Conservation (phyloP, 2,113 vertebrate genomes). For the Conger conger region DNA sequence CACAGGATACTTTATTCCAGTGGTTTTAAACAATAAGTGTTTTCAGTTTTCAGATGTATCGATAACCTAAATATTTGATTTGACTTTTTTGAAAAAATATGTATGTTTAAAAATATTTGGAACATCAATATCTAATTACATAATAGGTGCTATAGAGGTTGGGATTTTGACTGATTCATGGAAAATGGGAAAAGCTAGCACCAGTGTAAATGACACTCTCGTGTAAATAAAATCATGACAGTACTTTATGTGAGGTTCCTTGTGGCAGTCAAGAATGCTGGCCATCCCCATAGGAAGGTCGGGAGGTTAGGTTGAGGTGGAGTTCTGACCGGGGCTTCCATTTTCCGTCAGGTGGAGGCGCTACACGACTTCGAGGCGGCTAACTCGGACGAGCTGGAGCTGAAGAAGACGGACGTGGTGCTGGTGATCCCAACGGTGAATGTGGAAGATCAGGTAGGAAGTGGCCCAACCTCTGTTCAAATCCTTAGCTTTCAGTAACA, state of each 20-base stretch:
- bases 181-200: background rate
- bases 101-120: background rate
- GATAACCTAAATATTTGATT: too few relatives aligned
- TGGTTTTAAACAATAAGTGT: too few relatives aligned
- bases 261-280: background rate
- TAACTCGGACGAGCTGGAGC: slow-evolving; percentile 87
- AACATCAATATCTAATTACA: background rate
- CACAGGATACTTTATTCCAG: too few relatives aligned
- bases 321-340: background rate
- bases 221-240: background rate
- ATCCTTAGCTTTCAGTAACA: background rate
- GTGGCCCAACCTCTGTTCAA: background rate
- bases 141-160: background rate
- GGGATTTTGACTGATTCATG: background rate
- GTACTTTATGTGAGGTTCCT: background rate
- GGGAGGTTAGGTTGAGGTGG: background rate
- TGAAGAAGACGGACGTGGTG: slow-evolving; percentile 86
- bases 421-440: slow-evolving; percentile 84
- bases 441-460: slow-evolving; percentile 86
- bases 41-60: too few relatives aligned
- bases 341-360: slow-evolving; percentile 78
- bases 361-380: slow-evolving; percentile 95
- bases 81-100: background rate
- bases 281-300: background rate
- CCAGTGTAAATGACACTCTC: too few relatives aligned